Base-by-base conservation (phyloP, 1,140 invertebrate genomes). In the Triops longicaudatus region DNA sequence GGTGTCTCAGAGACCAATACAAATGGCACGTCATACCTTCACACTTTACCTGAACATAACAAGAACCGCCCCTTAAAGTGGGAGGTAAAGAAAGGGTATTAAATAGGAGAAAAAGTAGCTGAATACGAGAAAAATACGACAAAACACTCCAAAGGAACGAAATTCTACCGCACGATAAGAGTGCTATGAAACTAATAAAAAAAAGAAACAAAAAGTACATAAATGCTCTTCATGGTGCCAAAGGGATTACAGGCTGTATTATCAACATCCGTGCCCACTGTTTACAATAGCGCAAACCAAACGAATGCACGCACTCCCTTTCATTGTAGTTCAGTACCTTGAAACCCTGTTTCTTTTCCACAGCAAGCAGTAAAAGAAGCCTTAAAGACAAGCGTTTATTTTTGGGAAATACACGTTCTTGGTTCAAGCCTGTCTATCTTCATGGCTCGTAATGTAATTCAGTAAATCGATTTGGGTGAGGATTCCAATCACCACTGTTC, bases 381-480 rank as follows among this genome's bases (percentile, higher is more conserved):
- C 73, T 17, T 26, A 4, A n/a, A n/a, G 14, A 4, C 12, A 73
- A 14, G 27, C 0, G 12, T 26, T 7, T 17, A n/a, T 73, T 31
- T 73, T 41, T 28, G 0, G 26, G 63, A 26, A 73, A 3, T 17
- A n/a, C n/a, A 41, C 7, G 6, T 17, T 3, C 17, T 17, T 41
- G 27, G 2, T 42, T 75, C 43, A 75, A 75, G 74, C 75, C 75
- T 81, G 80, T 17, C 17, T 63, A 22, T 22, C 50, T 75, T 83
- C 82, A 44, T 84, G 80, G 27, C 74, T 81, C 7, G 85, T 87
- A 78, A 91, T 89, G 81, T 88, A 91, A 81, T 89, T 87, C 1
- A 91, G 83, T 11, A 92, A 82, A 78, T 91, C 89, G 81, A 88
- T 88, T 79, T 89, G 86, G 9, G 88, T 90, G 1, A 90, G 86